A percentile compares a stretch with the other conserved stretches of the same genome.
Conservation (phyloP, 2,797 vertebrate genomes). For the Clarias fuscus region DNA sequence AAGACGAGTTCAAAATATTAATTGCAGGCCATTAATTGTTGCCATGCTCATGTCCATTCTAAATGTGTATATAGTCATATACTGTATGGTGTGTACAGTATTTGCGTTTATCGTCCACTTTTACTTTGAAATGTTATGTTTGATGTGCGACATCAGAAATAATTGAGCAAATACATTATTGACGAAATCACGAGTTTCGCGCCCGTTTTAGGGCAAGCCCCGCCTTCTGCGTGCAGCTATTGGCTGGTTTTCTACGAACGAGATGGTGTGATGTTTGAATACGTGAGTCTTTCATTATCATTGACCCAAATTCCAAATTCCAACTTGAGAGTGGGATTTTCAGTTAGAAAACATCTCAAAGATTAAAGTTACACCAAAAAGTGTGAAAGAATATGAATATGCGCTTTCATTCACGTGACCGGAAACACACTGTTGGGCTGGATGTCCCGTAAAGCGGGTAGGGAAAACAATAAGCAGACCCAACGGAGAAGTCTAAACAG, state of each 20-base stretch:
- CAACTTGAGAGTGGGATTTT: background rate
- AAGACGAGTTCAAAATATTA: too few species aligned
- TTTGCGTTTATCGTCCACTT: background rate
- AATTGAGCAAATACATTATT: too few species aligned
- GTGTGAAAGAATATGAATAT: background rate
- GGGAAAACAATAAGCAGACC: background rate
- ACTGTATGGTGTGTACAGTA: background rate
- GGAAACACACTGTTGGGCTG: background rate
- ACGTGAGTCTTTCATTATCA: too few species aligned
- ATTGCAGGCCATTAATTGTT: too few species aligned
- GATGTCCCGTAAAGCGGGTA: background rate
- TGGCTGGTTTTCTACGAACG: background rate
- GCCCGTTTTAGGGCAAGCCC: background rate
- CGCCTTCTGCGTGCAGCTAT: background rate
- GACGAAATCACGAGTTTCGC: background rate
- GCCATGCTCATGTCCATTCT: too few species aligned
- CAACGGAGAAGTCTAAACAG: background rate
- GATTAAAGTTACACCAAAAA: background rate
- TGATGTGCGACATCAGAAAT: background rate
- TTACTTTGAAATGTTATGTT: constrained; percentile 2
- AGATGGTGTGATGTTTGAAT: background rate
- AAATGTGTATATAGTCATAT: too few species aligned
- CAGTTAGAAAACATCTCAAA: background rate
- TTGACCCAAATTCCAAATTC: background rate
- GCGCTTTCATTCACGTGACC: background rate